Evolutionary conservation across 2,888 invertebrate species (phyloP), one percentile per base, ranked within the genome.

Genomic region (Phortica magna): DNA sequence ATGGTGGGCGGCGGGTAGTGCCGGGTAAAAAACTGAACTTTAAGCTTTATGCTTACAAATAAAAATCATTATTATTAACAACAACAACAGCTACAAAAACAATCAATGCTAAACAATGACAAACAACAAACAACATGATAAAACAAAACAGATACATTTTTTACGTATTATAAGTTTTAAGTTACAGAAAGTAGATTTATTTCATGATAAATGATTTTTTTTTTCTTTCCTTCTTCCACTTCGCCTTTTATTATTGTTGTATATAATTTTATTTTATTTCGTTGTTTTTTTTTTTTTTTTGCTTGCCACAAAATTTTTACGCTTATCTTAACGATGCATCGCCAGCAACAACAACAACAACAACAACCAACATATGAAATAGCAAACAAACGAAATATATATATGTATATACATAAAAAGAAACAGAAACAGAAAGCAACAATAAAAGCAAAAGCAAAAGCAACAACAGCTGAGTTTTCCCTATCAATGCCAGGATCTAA

Each of bases 401-500:
- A 31, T 31, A 31, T 4, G 0, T 31, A 67, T 53, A 43, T 12
- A 70, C 17, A 73, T 59, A 73, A 72, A 39, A 72, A 55, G 6
- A 48, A 53, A 39, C n/a, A n/a, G n/a, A n/a, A 39, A 41, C n/a
- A n/a, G n/a, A n/a, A 39, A 41, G 65, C 12, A 41, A 14, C 41
- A 65, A 74, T 14, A 65, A 42, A n/a, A 74, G 10, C 42, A 70
- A 70, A 14, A 74, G 14, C 42, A 70, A 68, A 7, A 70, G 59
- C 68, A 75, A 75, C 64, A 75, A 71, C 71, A 75, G 48, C 64
- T 39, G 22, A 64, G 31, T n/a, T 22, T 31, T 31, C 41, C 17
- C 87, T 88, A 87, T 87, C 87, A 88, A 82, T 84, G 79, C 78
- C 83, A 87, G 85, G 87, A 87, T 87, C 87, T 87, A 83, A 87